Evolutionary conservation across 2,113 vertebrate species (phyloP).

Genomic region (Corapipo altera): DNA sequence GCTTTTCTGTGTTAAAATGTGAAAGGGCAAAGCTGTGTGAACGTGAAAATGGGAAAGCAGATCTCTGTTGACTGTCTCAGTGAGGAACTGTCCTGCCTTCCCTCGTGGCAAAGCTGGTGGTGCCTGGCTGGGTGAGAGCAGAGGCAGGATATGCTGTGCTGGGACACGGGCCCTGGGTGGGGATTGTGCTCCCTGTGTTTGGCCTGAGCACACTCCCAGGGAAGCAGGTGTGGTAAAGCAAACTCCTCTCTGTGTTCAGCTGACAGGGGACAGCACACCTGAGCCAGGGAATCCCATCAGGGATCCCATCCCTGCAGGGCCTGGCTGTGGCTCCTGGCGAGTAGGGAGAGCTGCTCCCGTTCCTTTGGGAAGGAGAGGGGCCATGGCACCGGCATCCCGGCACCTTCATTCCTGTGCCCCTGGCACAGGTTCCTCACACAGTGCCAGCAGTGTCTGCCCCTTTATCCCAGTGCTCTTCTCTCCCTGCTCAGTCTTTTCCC

Average conservation of each 20-base stretch:
- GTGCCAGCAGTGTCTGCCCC: background rate
- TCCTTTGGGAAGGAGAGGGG: accelerated
- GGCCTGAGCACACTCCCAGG: background rate
- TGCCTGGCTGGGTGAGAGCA: background rate
- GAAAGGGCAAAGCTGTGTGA: background rate
- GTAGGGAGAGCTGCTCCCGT: background rate
- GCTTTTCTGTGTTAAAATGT: background rate
- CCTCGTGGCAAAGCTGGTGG: background rate
- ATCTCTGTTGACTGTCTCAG: background rate
- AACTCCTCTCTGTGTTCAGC: accelerated
- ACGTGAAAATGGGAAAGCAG: background rate
- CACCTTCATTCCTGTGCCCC: accelerated
- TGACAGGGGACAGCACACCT: background rate
- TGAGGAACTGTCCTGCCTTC: background rate
- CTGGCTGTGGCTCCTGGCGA: background rate
- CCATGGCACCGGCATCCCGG: background rate
- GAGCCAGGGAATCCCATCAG: background rate
- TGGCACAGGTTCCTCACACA: background rate
- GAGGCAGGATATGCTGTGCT: background rate
- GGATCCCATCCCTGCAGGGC: too few relatives aligned
- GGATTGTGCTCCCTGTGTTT: too few relatives aligned
- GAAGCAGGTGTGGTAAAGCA: accelerated
- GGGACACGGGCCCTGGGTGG: background rate
- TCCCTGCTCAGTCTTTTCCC: background rate
- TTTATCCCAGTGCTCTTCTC: background rate